These are phyloP conservation scores for Hemiprocne comata DNA, from an alignment of 2,113 vertebrate genomes.

Conservation along the genomic window DNA sequence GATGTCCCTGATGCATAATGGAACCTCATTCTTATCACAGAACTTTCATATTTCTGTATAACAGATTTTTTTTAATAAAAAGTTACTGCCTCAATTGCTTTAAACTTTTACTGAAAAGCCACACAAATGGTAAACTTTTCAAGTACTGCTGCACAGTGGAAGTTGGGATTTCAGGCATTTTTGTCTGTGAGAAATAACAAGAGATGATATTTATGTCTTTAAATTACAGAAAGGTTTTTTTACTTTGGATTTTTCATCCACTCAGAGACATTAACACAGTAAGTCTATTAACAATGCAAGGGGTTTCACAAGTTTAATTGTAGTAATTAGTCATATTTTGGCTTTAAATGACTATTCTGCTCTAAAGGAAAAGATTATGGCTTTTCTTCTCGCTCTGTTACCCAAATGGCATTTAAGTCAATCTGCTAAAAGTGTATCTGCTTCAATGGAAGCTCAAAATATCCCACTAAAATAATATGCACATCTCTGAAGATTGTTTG, in stretches of 20 bases:
- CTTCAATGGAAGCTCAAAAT: conserved; percentile 50
- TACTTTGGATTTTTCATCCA: not conserved
- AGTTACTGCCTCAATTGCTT: not conserved
- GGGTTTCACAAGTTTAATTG: conserved; percentile 24
- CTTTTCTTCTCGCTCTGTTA: conserved; percentile 49
- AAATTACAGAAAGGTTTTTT: not conserved
- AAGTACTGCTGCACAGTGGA: not conserved
- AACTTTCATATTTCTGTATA: not conserved
- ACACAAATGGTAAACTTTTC: not conserved
- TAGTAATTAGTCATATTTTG: conserved; percentile 45
- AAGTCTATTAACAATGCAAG: conserved; percentile 6
- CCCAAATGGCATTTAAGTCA: conserved; percentile 41
- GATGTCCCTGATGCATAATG: not conserved
- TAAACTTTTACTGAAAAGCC: not conserved
- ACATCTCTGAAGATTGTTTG: not conserved
- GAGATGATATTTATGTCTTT: not conserved
- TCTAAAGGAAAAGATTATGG: conserved; percentile 23
- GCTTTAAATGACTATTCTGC: not conserved
- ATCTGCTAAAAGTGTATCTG: conserved; percentile 32
- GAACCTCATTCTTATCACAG: not conserved
- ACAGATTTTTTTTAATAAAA: not conserved
- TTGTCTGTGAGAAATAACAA: not conserved
- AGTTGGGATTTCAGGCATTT: not conserved
- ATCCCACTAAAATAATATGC: conserved; percentile 31
- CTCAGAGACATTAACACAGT: not conserved